phyloP scores from a whole-genome alignment of 2,797 vertebrate genomes.

The Gymnothorax javanicus region DNA sequence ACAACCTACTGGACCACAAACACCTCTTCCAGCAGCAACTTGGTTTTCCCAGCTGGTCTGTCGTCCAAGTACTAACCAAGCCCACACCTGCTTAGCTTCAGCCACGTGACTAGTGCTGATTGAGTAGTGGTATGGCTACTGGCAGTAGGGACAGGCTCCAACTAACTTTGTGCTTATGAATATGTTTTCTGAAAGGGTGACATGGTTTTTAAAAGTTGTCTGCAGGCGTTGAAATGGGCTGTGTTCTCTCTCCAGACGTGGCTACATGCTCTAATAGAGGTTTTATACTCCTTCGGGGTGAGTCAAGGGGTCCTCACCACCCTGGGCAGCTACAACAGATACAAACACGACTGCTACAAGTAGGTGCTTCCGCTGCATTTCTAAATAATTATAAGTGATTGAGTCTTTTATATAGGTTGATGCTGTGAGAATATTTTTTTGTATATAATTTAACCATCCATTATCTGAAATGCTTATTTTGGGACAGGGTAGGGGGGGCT shows the following conservation, averaged over 20 bases:
- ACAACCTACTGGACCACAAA: too few relatives aligned
- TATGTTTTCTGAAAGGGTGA: background rate
- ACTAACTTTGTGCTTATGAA: background rate
- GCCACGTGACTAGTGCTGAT: too few relatives aligned
- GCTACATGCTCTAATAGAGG: conserved; percentile 85
- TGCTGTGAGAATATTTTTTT: background rate
- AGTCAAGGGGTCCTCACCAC: conserved; percentile 88
- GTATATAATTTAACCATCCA: background rate
- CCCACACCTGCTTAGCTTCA: too few relatives aligned
- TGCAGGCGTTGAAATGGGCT: background rate
- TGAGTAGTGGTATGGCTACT: too few relatives aligned
- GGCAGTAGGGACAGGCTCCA: too few relatives aligned
- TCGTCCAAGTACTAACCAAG: too few relatives aligned
- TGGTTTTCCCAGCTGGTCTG: too few relatives aligned
- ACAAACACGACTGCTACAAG: conserved; percentile 92
- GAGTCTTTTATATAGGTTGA: background rate
- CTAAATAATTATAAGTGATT: background rate
- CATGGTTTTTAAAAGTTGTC: background rate
- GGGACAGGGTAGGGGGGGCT: background rate
- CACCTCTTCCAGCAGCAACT: too few relatives aligned
- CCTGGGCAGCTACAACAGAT: conserved; percentile 93
- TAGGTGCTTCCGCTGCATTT: conserved; percentile 54
- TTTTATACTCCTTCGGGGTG: conserved; percentile 86
- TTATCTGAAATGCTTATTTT: background rate
- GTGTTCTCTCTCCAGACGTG: conserved; percentile 73